A percentile compares a stretch with the other conserved stretches of the same genome.
These are phyloP conservation scores for Podargus strigoides DNA, from an alignment of 2,797 vertebrate species.

Conservation along the genomic window DNA sequence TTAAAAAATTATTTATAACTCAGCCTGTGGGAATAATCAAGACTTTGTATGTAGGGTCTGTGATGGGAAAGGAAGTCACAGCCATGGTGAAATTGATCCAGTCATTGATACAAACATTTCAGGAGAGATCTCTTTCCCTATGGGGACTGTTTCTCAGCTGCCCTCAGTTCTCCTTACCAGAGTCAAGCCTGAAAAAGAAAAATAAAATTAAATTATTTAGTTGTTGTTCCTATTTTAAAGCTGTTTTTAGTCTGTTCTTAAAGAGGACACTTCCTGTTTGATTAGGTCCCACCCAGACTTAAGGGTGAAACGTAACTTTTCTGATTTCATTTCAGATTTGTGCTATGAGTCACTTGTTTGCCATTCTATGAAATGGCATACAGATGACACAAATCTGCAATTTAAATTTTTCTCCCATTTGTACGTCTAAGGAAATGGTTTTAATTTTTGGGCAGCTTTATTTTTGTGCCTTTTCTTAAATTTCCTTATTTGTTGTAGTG, in stretches of 20 bases:
- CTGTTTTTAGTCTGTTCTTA: background rate
- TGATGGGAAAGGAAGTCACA: background rate
- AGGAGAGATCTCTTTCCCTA: background rate
- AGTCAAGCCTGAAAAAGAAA: background rate
- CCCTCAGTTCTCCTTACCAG: background rate
- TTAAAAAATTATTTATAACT: background rate
- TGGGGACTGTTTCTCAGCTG: background rate
- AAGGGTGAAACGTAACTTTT: background rate
- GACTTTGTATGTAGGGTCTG: background rate
- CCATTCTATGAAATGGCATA: background rate
- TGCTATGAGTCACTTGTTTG: background rate
- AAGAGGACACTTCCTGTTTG: background rate
- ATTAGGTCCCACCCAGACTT: background rate
- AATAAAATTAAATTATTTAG: background rate
- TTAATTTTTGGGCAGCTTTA: background rate
- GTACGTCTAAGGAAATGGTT: background rate
- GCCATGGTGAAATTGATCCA: background rate
- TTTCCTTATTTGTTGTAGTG: background rate
- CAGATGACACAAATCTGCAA: background rate
- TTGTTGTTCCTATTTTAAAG: background rate
- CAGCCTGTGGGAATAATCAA: background rate
- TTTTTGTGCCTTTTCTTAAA: background rate
- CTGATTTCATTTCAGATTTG: background rate
- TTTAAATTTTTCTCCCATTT: background rate
- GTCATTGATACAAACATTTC: background rate